Evolutionary conservation across 2,888 invertebrate genomes (phyloP).

Genomic region (Drosophila quasianomalipes): DNA sequence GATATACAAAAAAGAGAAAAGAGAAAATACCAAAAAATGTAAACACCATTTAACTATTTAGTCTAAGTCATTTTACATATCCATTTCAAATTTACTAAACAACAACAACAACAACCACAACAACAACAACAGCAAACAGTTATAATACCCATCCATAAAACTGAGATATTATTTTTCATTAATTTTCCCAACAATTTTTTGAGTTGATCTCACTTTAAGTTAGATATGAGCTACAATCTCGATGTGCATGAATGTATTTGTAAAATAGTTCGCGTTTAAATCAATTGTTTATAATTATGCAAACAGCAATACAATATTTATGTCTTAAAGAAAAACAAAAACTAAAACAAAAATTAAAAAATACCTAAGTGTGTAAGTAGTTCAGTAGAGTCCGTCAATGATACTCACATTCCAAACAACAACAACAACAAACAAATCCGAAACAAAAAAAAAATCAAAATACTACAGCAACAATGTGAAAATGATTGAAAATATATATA

Average conservation of each 20-base stretch:
- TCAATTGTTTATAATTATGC: constrained; percentile 74
- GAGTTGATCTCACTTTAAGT: constrained; percentile 26
- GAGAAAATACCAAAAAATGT: constrained; percentile 12
- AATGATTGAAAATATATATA: constrained; percentile 52
- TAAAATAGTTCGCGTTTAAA: constrained; percentile 54
- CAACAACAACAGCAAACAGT: neutral
- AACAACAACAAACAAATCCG: neutral
- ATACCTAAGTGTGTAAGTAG: constrained; percentile 58
- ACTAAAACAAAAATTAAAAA: constrained; percentile 8
- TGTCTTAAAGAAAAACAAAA: constrained; percentile 35
- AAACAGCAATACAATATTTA: constrained; percentile 57
- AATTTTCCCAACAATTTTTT: constrained; percentile 4
- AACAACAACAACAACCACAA: neutral
- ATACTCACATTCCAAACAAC: constrained; percentile 51
- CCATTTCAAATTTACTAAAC: constrained; percentile 47
- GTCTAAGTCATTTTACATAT: constrained; percentile 76
- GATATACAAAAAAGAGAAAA: constrained; percentile 21
- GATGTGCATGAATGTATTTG: constrained; percentile 41
- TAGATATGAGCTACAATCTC: constrained; percentile 19
- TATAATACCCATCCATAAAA: constrained; percentile 58
- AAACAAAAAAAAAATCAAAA: constrained; percentile 6
- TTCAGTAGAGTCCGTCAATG: constrained; percentile 68
- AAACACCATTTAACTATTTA: constrained; percentile 58
- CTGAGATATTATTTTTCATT: constrained; percentile 69
- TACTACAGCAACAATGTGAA: constrained; percentile 54